Base-by-base conservation (phyloP, 1,140 invertebrate species). In the Armadillidium nasatum region DNA sequence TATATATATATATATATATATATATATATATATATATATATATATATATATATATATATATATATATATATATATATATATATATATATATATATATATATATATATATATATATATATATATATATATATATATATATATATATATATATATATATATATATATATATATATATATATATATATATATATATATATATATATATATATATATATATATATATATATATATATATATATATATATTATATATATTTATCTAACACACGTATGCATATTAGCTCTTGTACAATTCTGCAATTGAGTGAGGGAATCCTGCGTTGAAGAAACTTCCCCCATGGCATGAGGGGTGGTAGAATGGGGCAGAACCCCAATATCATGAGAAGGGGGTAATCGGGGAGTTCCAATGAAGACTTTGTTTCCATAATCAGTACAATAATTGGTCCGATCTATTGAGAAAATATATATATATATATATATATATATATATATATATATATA, bases 191-290 rank as follows among this genome's bases (percentile, higher is more conserved):
- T 67, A 22, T 68, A 44, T 71, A 7, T 33, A 10, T 68, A 10
- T 74, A 60, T 33, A 33, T 33, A 33, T 33, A 33, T 33, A 67
- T 19, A 67, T 21, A 67, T 19, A 22, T 67, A 21, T 67, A 67
- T 21, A 67, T 22, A 67, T 21, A 22, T 67, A 67, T 22, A 19
- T 21, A 22, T n/a, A 21, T 67, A 67, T 67, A 21, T 67, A 67
- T 67, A 67, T 21, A 67, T 67, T n/a, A n/a, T n/a, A n/a, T 45
- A 33, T 10, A 10, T 71, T 78, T 78, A 78, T 78, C 77, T 78
- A 33, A 78, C 77, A 33, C 77, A 78, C 22, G 77, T 71, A 22
- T 78, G 77, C 10, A 78, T 60, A 72, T 78, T 73, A 3, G 74
- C 73, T 45, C 77, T 60, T 21, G 74, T 74, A 71, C 77, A 78